These are phyloP conservation scores for Mechanitis mazaeus DNA, from an alignment of 2,888 invertebrate species.

Conservation along the genomic window DNA sequence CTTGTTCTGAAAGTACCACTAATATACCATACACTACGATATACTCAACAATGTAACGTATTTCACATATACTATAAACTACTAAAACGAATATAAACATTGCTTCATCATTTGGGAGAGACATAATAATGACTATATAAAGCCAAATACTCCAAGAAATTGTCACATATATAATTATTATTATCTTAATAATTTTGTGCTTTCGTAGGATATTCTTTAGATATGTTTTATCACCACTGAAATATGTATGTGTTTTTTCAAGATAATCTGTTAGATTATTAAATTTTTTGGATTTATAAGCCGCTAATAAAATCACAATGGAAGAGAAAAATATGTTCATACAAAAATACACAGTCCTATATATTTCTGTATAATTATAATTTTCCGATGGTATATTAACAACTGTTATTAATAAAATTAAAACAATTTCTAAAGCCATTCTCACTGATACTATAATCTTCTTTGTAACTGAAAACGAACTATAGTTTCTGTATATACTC, in stretches of 20 bases:
- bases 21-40: conserved; percentile 33
- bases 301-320: not conserved
- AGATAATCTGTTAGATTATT: not conserved
- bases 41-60: conserved; percentile 30
- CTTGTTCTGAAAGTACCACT: conserved; percentile 36
- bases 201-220: not conserved
- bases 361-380: not conserved
- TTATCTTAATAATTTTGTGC: not conserved
- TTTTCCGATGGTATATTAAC: not conserved
- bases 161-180: not conserved
- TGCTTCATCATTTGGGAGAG: not conserved
- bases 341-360: not conserved
- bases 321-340: not conserved
- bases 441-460: not conserved
- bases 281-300: not conserved
- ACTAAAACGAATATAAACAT: not conserved
- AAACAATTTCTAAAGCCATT: not conserved
- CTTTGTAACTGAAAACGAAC: not conserved
- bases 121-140: not conserved
- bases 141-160: not conserved
- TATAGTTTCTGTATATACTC: conserved; percentile 1
- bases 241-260: not conserved
- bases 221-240: not conserved
- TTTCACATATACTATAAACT: not conserved
- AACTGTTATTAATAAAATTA: not conserved